Conservation (phyloP, 2,113 vertebrate genomes). For the Microcebus murinus region DNA sequence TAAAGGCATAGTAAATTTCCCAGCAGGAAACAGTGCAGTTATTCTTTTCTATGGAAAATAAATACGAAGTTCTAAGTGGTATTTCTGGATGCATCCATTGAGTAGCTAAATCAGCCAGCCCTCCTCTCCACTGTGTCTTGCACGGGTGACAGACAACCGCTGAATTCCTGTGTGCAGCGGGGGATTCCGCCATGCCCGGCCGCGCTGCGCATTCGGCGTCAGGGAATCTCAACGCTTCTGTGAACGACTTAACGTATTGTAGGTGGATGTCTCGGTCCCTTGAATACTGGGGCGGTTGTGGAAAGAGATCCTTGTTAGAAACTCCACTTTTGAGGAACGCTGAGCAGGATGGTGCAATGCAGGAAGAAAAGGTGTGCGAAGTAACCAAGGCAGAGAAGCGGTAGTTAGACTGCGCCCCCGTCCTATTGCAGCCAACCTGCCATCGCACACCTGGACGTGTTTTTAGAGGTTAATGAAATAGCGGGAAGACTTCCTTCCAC, state of each 20-base stretch:
- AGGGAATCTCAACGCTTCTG: constrained; percentile 41
- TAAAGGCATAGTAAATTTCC: constrained; percentile 59
- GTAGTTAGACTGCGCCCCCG: background rate
- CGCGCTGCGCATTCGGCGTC: background rate
- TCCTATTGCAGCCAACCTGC: rapidly evolving
- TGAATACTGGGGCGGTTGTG: constrained; percentile 12
- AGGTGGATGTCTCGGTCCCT: constrained; percentile 50
- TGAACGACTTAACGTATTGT: constrained; percentile 31
- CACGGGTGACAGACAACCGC: constrained; percentile 61
- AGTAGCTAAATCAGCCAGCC: constrained; percentile 53
- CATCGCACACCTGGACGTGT: rapidly evolving
- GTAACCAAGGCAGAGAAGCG: background rate
- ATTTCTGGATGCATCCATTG: constrained; percentile 63
- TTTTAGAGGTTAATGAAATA: background rate
- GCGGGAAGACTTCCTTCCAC: no score
- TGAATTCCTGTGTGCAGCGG: background rate
- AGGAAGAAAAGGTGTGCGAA: rapidly evolving
- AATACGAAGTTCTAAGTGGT: constrained; percentile 49
- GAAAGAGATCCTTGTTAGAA: constrained; percentile 62
- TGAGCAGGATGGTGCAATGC: rapidly evolving
- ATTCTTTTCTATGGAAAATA: constrained; percentile 4
- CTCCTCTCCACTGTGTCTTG: constrained; percentile 58
- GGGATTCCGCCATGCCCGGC: constrained; percentile 73
- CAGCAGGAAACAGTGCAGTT: constrained; percentile 23
- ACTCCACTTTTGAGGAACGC: constrained; percentile 27